Base-by-base conservation (phyloP, 2,797 vertebrate species). In the Ptychobarbus kaznakovi region DNA sequence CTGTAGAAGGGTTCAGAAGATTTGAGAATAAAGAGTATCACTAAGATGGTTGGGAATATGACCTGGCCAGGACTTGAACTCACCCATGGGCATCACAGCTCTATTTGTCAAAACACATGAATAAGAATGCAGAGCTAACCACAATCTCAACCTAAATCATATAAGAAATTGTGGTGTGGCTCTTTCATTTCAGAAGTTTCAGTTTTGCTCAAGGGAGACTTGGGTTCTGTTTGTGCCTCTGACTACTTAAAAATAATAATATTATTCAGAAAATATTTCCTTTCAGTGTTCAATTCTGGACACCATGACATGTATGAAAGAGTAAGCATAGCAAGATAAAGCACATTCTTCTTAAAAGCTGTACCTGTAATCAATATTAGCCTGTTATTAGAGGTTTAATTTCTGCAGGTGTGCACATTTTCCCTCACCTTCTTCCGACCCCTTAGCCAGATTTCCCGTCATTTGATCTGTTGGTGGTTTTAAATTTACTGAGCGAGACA, bases 401-500 rank as follows among this genome's bases (percentile, higher is more conserved):
- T 63, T 78, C 56, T 78, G 15, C 38, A 63, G 74, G 49, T 76
- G 65, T 81, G 35, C 3, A 46, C 9, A 0, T 10, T 61, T 56
- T 73, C 25, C 12, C 38, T 83, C 72, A 66, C 46, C 82, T 83
- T 42, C 61, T 8, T 76, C 18, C 11, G 12, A 76, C 73, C 81
- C n/a, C 32, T 40, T 18, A 87, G 79, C 89, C 9, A 84, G 74
- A 80, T 25, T n/a, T 7, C 70, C 8, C 0, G 35, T 80, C 51
- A 82, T 82, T 46, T 35, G 18, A 63, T 81, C 56, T 51, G 40
- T 44, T 63, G 12, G 25, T 53, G 49, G 38, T 82, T 76, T 70
- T 74, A 58, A 76, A 80, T 68, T 53, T 69, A 70, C 65, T 12
- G 35, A 61, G 42, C 10, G 61, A 77, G 82, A 68, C 61, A 83